A percentile compares a stretch with the other conserved stretches of the same genome.
Conservation (phyloP, 2,888 invertebrate genomes). For the Tetranychus truncatus region DNA sequence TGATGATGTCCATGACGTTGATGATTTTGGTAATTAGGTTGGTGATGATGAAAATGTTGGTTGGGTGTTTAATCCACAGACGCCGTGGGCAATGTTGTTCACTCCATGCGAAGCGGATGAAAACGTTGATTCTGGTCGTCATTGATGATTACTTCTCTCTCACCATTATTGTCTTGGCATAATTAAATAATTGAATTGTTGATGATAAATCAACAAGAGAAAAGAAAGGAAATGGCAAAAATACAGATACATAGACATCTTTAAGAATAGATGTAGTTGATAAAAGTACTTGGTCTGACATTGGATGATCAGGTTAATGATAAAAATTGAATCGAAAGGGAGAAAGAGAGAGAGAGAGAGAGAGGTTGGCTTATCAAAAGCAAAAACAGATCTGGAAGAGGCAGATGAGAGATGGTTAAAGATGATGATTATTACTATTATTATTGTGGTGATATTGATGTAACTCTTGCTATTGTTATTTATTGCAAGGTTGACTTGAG, state of each 20-base stretch:
- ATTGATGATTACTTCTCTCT: not conserved
- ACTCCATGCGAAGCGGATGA: no score
- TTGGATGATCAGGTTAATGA: no score
- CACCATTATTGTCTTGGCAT: conserved; percentile 7
- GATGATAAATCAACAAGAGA: not conserved
- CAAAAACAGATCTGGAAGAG: not conserved
- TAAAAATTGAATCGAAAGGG: not conserved
- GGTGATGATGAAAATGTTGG: no score
- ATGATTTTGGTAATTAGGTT: no score
- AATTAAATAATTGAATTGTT: not conserved
- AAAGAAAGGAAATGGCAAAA: not conserved
- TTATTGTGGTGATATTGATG: not conserved
- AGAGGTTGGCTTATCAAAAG: not conserved
- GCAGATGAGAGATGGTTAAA: not conserved
- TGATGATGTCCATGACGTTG: no score
- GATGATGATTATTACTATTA: not conserved
- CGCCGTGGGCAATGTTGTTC: no score
- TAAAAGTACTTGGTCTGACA: no score
- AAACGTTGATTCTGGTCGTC: no score
- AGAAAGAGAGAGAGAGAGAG: conserved; percentile 11
- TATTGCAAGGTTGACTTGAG: not conserved
- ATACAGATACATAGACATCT: not conserved
- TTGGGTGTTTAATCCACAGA: no score
- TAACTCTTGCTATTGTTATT: no score
- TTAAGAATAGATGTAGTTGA: no score